Conservation (phyloP, 2,113 vertebrate genomes). For the Anoura caudifer region DNA sequence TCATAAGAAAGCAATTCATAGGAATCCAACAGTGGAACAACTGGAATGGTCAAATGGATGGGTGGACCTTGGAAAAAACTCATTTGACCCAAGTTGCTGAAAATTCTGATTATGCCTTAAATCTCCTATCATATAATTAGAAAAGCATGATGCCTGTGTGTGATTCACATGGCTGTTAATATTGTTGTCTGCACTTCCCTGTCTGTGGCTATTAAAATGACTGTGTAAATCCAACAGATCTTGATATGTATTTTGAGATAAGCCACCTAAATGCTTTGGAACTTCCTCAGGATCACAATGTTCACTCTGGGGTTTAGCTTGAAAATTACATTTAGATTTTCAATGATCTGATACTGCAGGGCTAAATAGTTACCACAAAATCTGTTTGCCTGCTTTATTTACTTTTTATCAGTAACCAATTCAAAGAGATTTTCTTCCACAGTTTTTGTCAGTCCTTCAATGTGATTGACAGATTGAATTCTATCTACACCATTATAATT, state of each 20-base stretch:
- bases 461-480: conserved; percentile 70
- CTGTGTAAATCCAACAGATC: conserved; percentile 76
- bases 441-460: conserved; percentile 77
- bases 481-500: conserved; percentile 72
- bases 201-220: conserved; percentile 74
- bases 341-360: conserved; percentile 77
- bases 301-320: conserved; percentile 74
- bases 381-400: conserved; percentile 79
- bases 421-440: conserved; percentile 80
- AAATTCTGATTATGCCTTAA: conserved; percentile 73
- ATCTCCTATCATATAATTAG: conserved; percentile 78
- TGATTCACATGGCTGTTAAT: conserved; percentile 57
- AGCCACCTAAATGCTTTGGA: conserved; percentile 71
- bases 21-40: conserved; percentile 79
- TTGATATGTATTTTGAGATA: conserved; percentile 76
- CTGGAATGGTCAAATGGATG: conserved; percentile 63
- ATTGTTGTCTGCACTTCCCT: conserved; percentile 71
- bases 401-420: conserved; percentile 80
- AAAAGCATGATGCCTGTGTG: conserved; percentile 72
- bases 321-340: conserved; percentile 78
- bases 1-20: conserved; percentile 73
- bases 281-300: conserved; percentile 76
- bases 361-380: conserved; percentile 80
- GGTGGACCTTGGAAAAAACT: conserved; percentile 72
- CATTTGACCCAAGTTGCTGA: conserved; percentile 71